Evolutionary conservation across 2,888 invertebrate genomes (phyloP).

Genomic region (Caenorhabditis sulstoni): DNA sequence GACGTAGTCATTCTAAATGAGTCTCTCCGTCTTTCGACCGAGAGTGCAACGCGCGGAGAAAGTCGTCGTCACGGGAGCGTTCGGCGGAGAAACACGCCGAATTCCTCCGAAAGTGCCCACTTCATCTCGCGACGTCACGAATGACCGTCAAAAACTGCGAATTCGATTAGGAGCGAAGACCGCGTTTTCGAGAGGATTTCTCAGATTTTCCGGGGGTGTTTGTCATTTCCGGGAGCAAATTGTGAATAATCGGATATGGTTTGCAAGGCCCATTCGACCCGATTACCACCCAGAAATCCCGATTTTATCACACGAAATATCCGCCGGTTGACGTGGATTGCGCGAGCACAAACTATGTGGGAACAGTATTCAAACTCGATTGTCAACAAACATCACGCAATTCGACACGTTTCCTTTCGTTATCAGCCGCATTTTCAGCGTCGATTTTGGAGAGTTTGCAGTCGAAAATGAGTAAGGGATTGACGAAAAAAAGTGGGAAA

Average conservation of each 20-base stretch:
- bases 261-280: not conserved
- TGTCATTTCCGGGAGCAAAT: not conserved
- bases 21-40: slow-evolving; percentile 4
- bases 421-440: not conserved
- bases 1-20: slow-evolving; percentile 52
- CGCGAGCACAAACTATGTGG: not conserved
- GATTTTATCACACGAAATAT: slow-evolving; percentile 9
- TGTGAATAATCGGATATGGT: not conserved
- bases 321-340: slow-evolving; percentile 13
- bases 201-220: slow-evolving; percentile 3
- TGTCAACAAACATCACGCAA: not conserved
- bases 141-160: slow-evolving; percentile 35
- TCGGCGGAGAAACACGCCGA: slow-evolving; percentile 12
- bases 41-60: slow-evolving; percentile 22
- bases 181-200: not conserved
- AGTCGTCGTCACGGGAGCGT: slow-evolving; percentile 14
- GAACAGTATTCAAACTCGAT: too few relatives aligned
- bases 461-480: slow-evolving; percentile 19
- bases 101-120: slow-evolving; percentile 29
- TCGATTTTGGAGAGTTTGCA: not conserved
- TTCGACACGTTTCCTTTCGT: not conserved
- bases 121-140: slow-evolving; percentile 37
- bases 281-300: slow-evolving; percentile 16
- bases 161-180: slow-evolving; percentile 27
- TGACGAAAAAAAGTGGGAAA: slow-evolving; percentile 16